Base-by-base conservation (phyloP, 2,113 vertebrate genomes). In the Nibea albiflora region DNA sequence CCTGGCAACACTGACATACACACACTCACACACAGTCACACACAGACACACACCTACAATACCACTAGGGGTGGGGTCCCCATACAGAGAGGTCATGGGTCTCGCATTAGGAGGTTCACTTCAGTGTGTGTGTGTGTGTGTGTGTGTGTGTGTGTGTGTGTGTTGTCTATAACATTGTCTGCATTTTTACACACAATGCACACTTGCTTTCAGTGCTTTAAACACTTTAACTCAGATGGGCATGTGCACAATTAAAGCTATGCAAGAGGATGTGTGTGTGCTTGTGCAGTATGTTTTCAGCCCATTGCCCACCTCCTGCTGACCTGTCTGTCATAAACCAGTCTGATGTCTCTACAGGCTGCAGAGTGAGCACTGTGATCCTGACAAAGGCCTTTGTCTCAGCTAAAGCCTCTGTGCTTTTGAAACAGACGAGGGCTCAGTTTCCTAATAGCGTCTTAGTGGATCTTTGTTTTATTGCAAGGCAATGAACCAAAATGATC, bases 301-400 rank as follows among this genome's bases (percentile, higher is more conserved):
- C 71, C 64, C 66, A 44, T 22, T 42, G 60, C 44, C 76, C 28
- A 0, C 72, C 78, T 78, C 92, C 83, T 67, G 80, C 89, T 90
- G 92, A 92, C 88, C 85, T 69, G 86, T 88, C 90, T 63, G 80
- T 92, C 90, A 92, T 92, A 92, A 93, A 93, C 61, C 83, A 88
- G 80, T 58, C 80, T 90, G 85, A 93, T 77, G 85, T 89, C 90
- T 90, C 87, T 87, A 72, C 76, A 85, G 80, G 79, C 81, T 79
- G 79, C 71, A 78, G 80, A 60, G 74, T 61, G 39, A 78, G 73
- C 58, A 10, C 84, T 86, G 83, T 80, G 87, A 84, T 88, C 71
- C 84, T 56, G 52, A 92, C 88, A 93, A 92, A 91, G 78, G 82
- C 90, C 79, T 91, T 92, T 90, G 91, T 93, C 80, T 88, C 81